Base-by-base conservation (phyloP, 2,797 vertebrate genomes). In the Enteromius trimaculatus region DNA sequence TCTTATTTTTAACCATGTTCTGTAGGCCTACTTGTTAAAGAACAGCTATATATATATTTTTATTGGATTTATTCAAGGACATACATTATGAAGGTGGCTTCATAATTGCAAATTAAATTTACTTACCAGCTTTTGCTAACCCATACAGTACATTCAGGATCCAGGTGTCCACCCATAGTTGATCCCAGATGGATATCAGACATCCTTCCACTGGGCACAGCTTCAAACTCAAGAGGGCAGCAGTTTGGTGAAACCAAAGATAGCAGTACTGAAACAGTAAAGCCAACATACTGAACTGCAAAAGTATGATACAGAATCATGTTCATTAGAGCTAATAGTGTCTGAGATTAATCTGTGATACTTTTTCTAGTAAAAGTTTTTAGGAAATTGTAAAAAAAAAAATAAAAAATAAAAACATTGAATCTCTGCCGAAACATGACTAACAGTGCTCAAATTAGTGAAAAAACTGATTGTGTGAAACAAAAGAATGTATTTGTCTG, bases 391-490 rank as follows among this genome's bases (percentile, higher is more conserved):
- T 3, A 55, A 21, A 21, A 53, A 53, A 19, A 17, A 6, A 17
- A 49, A 49, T 5, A 17, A 51, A 53, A 21, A 19, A n/a, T n/a
- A n/a, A 84, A 90, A 37, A 37, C 34, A 37, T 81, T 44, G 86
- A 85, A 68, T 26, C 79, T 87, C 64, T 55, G 78, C 55, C 86
- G 85, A 77, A 90, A 90, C 80, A 88, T 87, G 89, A 91, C 89
- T 89, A 88, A 91, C 69, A 86, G 80, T 23, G 79, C 19, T 68
- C 58, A 84, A 92, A 87, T 88, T 82, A 87, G 83, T 53, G 86
- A 70, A 80, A 85, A 37, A 42, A 77, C 84, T 77, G 86, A 84
- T 88, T 90, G 88, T 85, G 70, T 90, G 88, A 92, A 90, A 91
- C 88, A 92, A 88, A 88, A 91, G 90, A 93, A 90, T 80, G 62